Conservation (phyloP, 2,888 invertebrate genomes). For the Cyrtodaria siliqua region DNA sequence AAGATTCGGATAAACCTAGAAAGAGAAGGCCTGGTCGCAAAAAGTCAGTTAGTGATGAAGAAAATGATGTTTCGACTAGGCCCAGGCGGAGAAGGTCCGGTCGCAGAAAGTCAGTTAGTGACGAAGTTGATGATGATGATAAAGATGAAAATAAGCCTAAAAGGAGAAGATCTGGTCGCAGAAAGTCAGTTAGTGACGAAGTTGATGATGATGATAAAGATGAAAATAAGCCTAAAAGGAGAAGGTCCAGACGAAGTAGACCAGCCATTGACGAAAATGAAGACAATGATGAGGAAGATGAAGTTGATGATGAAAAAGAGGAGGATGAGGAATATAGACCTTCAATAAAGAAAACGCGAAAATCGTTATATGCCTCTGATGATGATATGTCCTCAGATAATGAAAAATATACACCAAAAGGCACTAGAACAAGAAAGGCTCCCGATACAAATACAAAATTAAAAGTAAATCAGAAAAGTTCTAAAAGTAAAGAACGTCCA, state of each 20-base stretch:
- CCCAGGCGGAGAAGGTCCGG: constrained; percentile 8
- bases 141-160: constrained; percentile 28
- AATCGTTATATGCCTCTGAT: background rate
- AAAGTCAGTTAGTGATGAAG: no score
- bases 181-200: constrained; percentile 16
- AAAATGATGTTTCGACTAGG: constrained; percentile 1
- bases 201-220: constrained; percentile 12
- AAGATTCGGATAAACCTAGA: background rate
- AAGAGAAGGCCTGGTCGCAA: no score
- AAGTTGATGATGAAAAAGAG: constrained; percentile 3
- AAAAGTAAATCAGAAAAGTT: background rate
- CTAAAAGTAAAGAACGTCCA: constrained; percentile 6
- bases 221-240: background rate
- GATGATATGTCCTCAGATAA: constrained; percentile 13
- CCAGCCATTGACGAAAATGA: background rate
- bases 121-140: constrained; percentile 10
- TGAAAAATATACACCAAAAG: constrained; percentile 33
- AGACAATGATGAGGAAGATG: constrained; percentile 10
- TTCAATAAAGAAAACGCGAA: background rate
- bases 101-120: background rate
- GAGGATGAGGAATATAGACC: constrained; percentile 9
- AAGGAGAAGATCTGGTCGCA: constrained; percentile 15
- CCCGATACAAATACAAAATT: background rate
- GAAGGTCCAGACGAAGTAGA: background rate
- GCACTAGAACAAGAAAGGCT: constrained; percentile 30